Base-by-base conservation (phyloP, 2,888 invertebrate species). In the Scaptomyza polygonia region DNA sequence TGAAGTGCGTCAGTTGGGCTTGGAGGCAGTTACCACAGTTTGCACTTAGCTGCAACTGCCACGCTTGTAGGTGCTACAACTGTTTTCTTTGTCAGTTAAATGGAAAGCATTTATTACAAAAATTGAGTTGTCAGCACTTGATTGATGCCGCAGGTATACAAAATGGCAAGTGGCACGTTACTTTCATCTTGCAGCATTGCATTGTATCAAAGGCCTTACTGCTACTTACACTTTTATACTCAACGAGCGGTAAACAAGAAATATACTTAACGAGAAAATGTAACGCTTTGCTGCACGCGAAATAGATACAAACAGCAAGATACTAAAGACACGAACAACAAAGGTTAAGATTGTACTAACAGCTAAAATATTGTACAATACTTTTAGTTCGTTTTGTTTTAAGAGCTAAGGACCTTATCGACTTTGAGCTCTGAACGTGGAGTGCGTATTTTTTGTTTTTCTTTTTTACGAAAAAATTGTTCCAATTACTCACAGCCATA, bases 401-500 rank as follows among this genome's bases (percentile, higher is more conserved):
- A 32, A 21, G 21, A 30, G 27, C n/a, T 48, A 30, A 12, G 12
- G 36, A 30, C 43, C 59, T 77, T 84, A 86, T 84, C 81, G 71
- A 65, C 44, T 65, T 67, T 44, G 53, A 65, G 62, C 62, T 40
- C 21, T 48, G 53, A 56, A 58, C 58, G 67, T 75, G 14, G 12
- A 36, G 32, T 21, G 21, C 21, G 21, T n/a, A n/a, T 21, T 21
- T 5, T 36, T 36, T 25, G 25, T 25, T 14, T 72, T 80, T 83
- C 74, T 83, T 81, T 78, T 78, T 62, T 67, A 56, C 76, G 76
- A 73, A 86, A 83, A 85, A 83, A 83, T 78, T 72, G 78, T 69
- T 61, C 67, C 73, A 83, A 85, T 85, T 80, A 80, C 53, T 51
- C 34, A 36, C 36, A 32, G 14, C 30, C 49, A 48, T 27, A 29